These are phyloP conservation scores for Tethea ocularis DNA, from an alignment of 2,888 invertebrate species.

Conservation along the genomic window DNA sequence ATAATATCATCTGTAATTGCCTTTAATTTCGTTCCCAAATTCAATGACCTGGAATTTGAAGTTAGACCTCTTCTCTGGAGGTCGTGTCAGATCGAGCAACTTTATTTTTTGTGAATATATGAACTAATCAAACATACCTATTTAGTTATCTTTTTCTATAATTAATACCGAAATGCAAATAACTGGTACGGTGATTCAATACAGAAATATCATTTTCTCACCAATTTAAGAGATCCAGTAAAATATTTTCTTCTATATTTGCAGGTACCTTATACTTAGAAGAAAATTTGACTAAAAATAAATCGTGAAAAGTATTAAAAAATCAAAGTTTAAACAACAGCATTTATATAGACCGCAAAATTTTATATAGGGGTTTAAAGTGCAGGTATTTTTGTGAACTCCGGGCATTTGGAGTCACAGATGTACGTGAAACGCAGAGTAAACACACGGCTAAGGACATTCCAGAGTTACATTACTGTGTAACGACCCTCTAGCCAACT, in stretches of 20 bases:
- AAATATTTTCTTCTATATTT: neutral
- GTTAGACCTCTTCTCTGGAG: neutral
- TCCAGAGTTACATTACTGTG: slow-evolving; percentile 14
- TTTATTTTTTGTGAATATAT: too few relatives aligned
- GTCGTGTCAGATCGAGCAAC: neutral
- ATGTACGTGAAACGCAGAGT: slow-evolving; percentile 14
- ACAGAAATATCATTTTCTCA: too few relatives aligned
- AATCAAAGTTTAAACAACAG: neutral
- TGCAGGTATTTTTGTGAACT: slow-evolving; percentile 6
- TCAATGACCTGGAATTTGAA: neutral
- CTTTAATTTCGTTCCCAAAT: neutral
- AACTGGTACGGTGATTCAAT: too few relatives aligned
- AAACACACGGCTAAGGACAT: slow-evolving; percentile 14
- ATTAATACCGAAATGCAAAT: too few relatives aligned
- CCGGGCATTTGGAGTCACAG: neutral
- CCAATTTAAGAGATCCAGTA: too few relatives aligned
- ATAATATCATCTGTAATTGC: neutral
- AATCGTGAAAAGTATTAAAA: neutral
- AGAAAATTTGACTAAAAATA: too few relatives aligned
- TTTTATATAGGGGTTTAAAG: neutral
- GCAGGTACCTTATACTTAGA: too few relatives aligned
- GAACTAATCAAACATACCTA: too few relatives aligned
- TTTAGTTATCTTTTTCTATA: too few relatives aligned
- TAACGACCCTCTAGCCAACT: slow-evolving; percentile 15
- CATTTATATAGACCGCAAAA: neutral